These are phyloP conservation scores for Cephus runcator DNA, from an alignment of 2,888 invertebrate species.

Conservation along the genomic window DNA sequence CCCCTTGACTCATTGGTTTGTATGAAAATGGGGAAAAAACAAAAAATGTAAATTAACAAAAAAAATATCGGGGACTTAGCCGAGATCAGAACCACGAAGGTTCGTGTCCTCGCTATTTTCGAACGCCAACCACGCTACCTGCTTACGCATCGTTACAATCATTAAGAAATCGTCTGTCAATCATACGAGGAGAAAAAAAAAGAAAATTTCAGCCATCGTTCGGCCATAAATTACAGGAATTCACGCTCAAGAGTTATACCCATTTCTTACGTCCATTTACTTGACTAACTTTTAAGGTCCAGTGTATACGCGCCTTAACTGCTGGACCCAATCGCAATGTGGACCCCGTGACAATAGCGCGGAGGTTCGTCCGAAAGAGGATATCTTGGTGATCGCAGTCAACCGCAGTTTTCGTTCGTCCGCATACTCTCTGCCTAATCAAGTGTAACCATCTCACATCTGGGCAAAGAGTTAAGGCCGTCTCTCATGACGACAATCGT, in stretches of 20 bases:
- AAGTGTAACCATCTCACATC: conserved; percentile 13
- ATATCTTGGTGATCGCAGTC: not conserved
- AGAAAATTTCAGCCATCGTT: no score
- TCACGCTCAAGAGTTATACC: not conserved
- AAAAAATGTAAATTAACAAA: not conserved
- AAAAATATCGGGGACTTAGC: not conserved
- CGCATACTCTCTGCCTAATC: conserved; percentile 11
- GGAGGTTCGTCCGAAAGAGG: not conserved
- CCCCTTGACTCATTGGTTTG: not conserved
- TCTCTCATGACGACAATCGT: not conserved
- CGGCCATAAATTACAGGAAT: not conserved
- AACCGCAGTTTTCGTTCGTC: conserved; percentile 1
- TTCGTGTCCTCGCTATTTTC: not conserved
- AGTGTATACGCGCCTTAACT: not conserved
- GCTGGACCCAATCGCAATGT: not conserved
- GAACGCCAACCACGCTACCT: not conserved
- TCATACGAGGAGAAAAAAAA: not conserved
- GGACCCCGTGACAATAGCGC: not conserved
- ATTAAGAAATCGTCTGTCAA: not conserved
- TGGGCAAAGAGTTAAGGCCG: conserved; percentile 3
- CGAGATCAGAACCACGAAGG: not conserved
- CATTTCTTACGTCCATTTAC: no score
- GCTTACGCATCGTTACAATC: not conserved
- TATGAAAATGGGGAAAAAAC: not conserved
- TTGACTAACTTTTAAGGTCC: no score